Base-by-base conservation (phyloP, 2,888 invertebrate genomes). In the Lasioglossum leucozonium region DNA sequence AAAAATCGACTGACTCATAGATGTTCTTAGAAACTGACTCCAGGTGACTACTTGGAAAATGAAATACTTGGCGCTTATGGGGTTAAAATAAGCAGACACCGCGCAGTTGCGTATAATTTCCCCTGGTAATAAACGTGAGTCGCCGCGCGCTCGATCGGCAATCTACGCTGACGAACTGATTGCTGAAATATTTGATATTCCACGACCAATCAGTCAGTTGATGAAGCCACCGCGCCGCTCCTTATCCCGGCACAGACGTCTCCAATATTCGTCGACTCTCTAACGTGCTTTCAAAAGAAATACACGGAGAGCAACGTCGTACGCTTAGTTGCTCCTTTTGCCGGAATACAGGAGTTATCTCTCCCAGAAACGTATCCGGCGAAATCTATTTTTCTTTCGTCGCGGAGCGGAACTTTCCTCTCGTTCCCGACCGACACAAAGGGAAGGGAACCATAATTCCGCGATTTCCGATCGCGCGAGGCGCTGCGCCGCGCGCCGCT, bases 301-400 rank as follows among this genome's bases (percentile, higher is more conserved):
- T 84, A 89, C 69, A 84, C 85, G 82, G 76, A 10, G 30, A 76
- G 80, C 81, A 77, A 73, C 77, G 72, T 51, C 18, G 67, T 42
- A 30, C 75, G 26, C 26, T 75, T 69, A 78, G 79, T 76, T 65
- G 81, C 74, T 79, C 74, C 72, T 84, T 84, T 80, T 81, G 69
- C 58, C 79, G 76, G 82, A 77, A 87, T 88, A 81, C 88, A 86
- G 84, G 84, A 89, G 89, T 89, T 89, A 85, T 84, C 87, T 89
- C 73, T 85, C 75, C 47, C 30, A 80, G 47, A 81, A 85, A 77
- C 81, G 81, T 83, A 87, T 88, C 82, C 83, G 79, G 80, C 55
- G 87, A 85, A 84, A 88, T 89, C 87, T 89, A 89, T 89, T 89
- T 89, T 88, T 87, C 88, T 87, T 87, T 80, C 86, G 58, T 71